Percentiles rank a stretch among this genome's conserved stretches.
These are phyloP conservation scores for Pleuronectes platessa DNA, from an alignment of 2,113 vertebrate species.

Conservation along the genomic window DNA sequence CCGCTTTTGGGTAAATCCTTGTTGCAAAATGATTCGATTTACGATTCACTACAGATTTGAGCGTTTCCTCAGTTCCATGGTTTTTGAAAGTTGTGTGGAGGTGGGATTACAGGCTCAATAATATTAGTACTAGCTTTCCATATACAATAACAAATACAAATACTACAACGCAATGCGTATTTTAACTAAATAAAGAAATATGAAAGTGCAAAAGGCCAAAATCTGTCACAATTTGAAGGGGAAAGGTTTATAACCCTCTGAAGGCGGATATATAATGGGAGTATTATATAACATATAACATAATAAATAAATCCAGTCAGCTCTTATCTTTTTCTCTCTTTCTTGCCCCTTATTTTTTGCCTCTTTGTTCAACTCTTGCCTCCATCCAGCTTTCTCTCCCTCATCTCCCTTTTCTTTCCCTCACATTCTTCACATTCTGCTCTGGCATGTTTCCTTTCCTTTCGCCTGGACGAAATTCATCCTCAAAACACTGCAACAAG, in stretches of 20 bases:
- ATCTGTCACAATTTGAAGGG: background rate
- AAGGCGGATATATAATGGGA: no score
- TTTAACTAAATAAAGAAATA: background rate
- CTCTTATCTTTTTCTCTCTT: background rate
- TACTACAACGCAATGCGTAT: background rate
- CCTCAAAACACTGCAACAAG: background rate
- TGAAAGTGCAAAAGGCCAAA: no score
- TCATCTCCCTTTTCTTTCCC: background rate
- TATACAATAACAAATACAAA: background rate
- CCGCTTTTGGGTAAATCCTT: background rate
- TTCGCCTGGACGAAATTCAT: no score
- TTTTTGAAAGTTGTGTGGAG: no score
- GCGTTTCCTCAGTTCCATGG: background rate
- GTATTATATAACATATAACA: background rate
- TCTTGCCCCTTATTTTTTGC: slow-evolving; percentile 6
- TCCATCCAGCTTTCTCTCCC: background rate
- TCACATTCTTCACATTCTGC: slow-evolving; percentile 8
- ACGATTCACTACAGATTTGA: no score
- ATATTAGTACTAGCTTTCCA: no score
- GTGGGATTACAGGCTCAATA: no score
- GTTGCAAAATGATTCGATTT: background rate
- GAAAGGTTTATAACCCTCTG: background rate
- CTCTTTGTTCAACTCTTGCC: background rate
- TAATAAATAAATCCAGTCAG: slow-evolving; percentile 9
- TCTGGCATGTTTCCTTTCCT: slow-evolving; percentile 9